phyloP scores from a whole-genome alignment of 2,797 vertebrate genomes.

The Naso thynnoides region DNA sequence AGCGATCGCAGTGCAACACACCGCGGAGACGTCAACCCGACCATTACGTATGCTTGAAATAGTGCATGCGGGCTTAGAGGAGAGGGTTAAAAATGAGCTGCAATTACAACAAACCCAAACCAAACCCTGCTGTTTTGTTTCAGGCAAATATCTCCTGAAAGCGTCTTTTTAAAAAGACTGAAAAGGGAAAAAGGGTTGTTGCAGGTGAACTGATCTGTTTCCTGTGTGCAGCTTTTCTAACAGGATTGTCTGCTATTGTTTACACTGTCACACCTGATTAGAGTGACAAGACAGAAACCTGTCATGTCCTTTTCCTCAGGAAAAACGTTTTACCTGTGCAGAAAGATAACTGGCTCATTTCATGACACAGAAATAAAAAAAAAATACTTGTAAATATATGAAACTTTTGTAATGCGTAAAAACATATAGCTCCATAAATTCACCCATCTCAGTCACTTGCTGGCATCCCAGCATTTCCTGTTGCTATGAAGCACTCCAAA shows the following conservation, averaged over 20 bases:
- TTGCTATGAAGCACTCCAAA: background rate
- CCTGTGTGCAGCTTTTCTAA: slow-evolving; percentile 37
- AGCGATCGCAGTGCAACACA: slow-evolving; percentile 65
- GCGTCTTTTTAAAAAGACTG: slow-evolving; percentile 32
- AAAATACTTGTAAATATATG: slow-evolving; percentile 10
- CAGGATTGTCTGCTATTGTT: slow-evolving; percentile 41
- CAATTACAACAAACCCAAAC: slow-evolving; percentile 68
- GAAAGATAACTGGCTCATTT: background rate
- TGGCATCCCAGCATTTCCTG: slow-evolving; percentile 13
- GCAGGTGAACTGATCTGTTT: slow-evolving; percentile 42
- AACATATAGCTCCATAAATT: slow-evolving; percentile 17
- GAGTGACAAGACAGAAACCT: slow-evolving; percentile 9
- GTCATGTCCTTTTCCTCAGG: background rate
- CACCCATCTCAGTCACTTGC: slow-evolving; percentile 8
- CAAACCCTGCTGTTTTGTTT: slow-evolving; percentile 54
- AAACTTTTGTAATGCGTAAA: slow-evolving; percentile 13
- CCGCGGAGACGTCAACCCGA: slow-evolving; percentile 59
- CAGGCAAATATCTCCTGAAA: slow-evolving; percentile 17
- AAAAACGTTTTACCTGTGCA: background rate
- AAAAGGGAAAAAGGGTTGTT: slow-evolving; percentile 22
- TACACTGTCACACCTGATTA: slow-evolving; percentile 42
- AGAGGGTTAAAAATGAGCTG: slow-evolving; percentile 52
- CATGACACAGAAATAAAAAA: background rate
- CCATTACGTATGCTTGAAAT: slow-evolving; percentile 75
- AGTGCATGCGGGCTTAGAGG: slow-evolving; percentile 60